These are phyloP conservation scores for Sialia sialis DNA, from an alignment of 2,113 vertebrate genomes.

Conservation along the genomic window DNA sequence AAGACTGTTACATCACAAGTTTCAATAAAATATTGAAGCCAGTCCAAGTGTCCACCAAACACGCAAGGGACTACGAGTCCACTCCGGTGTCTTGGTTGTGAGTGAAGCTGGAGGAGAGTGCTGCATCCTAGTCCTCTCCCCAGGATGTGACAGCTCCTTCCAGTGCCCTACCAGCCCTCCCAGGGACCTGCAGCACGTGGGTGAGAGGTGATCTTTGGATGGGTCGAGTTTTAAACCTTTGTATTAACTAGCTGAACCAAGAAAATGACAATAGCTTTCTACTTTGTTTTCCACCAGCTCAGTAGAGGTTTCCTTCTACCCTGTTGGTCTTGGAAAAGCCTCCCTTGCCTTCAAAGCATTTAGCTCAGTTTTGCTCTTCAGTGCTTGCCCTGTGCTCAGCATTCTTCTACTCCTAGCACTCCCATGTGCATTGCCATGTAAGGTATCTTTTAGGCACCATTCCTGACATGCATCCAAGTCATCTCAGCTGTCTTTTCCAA, in stretches of 20 bases:
- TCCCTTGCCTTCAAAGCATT: neutral
- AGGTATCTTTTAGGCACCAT: neutral
- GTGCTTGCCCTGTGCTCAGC: neutral
- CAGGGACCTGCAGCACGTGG: neutral
- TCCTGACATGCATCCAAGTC: neutral
- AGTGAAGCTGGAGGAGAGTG: neutral
- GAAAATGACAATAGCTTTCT: neutral
- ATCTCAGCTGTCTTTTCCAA: slow-evolving; percentile 1
- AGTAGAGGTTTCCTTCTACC: neutral
- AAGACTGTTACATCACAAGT: neutral
- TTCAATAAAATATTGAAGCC: neutral
- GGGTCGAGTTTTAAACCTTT: neutral
- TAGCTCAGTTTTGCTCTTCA: neutral
- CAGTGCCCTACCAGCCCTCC: neutral
- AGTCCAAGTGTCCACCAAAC: neutral
- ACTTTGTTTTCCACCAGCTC: neutral
- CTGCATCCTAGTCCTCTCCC: neutral
- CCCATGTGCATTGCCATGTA: neutral
- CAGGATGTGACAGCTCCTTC: neutral
- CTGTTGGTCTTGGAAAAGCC: neutral
- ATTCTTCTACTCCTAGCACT: neutral
- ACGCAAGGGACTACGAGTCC: neutral
- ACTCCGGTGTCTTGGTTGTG: neutral
- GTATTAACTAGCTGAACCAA: neutral
- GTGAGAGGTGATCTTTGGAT: neutral